These are phyloP conservation scores for Tichodroma muraria DNA, from an alignment of 2,113 vertebrate genomes.

Conservation along the genomic window DNA sequence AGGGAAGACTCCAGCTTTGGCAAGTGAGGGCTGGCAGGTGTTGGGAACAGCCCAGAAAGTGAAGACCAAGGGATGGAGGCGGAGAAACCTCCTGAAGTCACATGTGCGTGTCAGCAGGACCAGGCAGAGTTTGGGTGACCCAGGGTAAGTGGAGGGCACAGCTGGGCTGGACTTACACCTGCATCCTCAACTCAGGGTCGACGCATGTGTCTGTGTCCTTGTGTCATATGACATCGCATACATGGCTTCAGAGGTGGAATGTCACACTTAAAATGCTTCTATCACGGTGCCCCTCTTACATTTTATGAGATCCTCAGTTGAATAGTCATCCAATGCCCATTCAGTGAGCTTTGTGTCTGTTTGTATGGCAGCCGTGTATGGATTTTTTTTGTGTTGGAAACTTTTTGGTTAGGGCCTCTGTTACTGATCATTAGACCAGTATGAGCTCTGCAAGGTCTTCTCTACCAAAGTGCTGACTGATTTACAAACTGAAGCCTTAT, in stretches of 20 bases:
- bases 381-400: conserved; percentile 23
- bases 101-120: background rate
- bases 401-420: conserved; percentile 41
- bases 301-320: background rate
- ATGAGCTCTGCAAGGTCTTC: background rate
- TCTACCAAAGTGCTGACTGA: conserved; percentile 6
- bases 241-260: background rate
- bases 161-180: background rate
- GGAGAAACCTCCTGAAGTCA: background rate
- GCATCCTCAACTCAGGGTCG: background rate
- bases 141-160: background rate
- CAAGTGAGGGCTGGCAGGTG: background rate
- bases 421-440: conserved; percentile 37
- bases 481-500: conserved; percentile 50
- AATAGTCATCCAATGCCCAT: background rate
- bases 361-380: background rate
- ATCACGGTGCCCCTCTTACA: background rate
- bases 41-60: background rate
- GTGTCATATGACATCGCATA: background rate
- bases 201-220: background rate
- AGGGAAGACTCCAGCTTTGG: background rate
- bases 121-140: background rate
- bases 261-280: background rate
- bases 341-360: background rate
- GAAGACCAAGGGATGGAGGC: background rate